These are phyloP conservation scores for Aegithalos caudatus DNA, from an alignment of 2,113 vertebrate genomes.

Conservation along the genomic window DNA sequence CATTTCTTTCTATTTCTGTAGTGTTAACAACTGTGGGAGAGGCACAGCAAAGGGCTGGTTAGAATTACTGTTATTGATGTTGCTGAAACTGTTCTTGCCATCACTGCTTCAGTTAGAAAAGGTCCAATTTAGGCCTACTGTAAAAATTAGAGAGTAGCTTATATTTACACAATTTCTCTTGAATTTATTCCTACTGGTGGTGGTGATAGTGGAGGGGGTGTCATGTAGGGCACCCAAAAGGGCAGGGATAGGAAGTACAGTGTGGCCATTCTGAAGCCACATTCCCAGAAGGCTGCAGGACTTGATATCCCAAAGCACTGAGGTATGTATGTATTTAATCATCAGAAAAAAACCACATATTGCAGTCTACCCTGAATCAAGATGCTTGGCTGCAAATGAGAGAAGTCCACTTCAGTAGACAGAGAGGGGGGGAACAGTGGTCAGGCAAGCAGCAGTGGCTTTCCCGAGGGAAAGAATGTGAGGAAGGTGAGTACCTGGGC, in stretches of 20 bases:
- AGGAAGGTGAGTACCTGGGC: background rate
- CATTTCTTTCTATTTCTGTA: slow-evolving; percentile 30
- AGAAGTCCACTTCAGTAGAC: background rate
- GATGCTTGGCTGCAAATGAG: background rate
- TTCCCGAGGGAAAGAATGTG: background rate
- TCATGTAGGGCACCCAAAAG: background rate
- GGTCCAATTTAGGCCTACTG: background rate
- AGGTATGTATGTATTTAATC: background rate
- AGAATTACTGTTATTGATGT: background rate
- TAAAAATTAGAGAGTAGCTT: background rate
- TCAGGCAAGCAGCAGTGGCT: background rate
- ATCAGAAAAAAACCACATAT: background rate
- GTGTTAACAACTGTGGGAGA: background rate
- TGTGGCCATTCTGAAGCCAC: background rate
- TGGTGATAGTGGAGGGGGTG: background rate
- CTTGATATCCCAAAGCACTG: background rate
- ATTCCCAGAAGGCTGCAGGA: background rate
- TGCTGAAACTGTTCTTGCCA: background rate
- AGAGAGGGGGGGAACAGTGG: background rate
- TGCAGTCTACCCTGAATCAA: background rate
- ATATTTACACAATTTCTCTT: background rate
- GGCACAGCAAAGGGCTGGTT: slow-evolving; percentile 11
- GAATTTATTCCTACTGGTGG: background rate
- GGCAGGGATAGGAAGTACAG: background rate
- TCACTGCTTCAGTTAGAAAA: background rate